Base-by-base conservation (phyloP, 2,888 invertebrate species). In the Ophraella communa region DNA sequence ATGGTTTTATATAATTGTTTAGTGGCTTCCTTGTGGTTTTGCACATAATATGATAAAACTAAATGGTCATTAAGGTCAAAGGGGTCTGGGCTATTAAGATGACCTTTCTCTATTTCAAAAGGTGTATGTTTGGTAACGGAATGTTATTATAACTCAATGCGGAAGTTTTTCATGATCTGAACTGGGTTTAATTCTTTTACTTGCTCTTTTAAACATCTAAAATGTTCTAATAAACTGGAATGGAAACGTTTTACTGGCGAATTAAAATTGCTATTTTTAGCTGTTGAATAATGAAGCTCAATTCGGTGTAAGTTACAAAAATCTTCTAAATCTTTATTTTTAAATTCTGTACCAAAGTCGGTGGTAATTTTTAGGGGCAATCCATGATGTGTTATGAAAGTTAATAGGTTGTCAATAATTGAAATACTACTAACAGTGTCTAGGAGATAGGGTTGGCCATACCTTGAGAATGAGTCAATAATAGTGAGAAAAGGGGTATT, bases 301-400 rank as follows among this genome's bases (percentile, higher is more conserved):
- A 67, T 65, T 18, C 54, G 66, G 33, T 66, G 69, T 14, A 67
- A 49, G 49, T 67, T 56, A 24, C 64, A 66, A 59, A 69, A 65
- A 11, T 63, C 62, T 45, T 55, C 11, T 1, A 67, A 21, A n/a
- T 64, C 30, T 27, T 59, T n/a, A 17, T 44, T 63, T 60, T 63
- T 68, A 39, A 68, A 68, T 51, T 65, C 60, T 10, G 65, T 47
- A 2, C 59, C 60, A 11, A 10, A 23, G 14, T 55, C 55, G 4
- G 42, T 17, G 2, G 60, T 60, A n/a, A 53, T 53, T 60, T 60
- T 53, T 20, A 51, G 18, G 5, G 59, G 59, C 1, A 60, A 10
- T 8, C 59, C 51, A 23, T 59, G 51, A 14, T 57, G 44, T 7
- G 47, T 5, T 8, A 45, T 33, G 18, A 18, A 33, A 20, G 21